A percentile compares a stretch with the other conserved stretches of the same genome.
Conservation (phyloP, 2,113 vertebrate genomes). For the Tachuris rubrigastra region DNA sequence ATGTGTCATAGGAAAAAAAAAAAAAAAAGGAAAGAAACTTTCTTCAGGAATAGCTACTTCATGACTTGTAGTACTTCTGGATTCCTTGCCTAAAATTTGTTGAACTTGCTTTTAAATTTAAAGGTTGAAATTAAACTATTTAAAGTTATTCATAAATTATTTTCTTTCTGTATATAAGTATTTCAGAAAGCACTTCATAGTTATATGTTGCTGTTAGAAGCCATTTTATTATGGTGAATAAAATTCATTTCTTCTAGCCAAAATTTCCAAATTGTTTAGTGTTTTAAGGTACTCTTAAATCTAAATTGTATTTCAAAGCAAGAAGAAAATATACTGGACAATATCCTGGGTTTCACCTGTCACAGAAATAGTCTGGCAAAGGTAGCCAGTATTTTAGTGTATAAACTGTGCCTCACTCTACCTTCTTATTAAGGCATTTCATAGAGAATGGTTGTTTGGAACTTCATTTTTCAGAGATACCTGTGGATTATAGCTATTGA, state of each 20-base stretch:
- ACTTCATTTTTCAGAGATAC: constrained; percentile 27
- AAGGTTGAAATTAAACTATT: neutral
- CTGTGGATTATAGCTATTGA: constrained; percentile 67
- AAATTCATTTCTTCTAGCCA: neutral
- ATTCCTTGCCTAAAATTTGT: neutral
- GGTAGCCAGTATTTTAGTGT: neutral
- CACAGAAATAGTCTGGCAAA: neutral
- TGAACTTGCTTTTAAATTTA: neutral
- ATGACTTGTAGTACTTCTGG: neutral
- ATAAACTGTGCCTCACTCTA: neutral
- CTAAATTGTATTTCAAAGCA: constrained; percentile 2
- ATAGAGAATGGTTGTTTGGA: neutral
- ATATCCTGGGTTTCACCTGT: neutral
- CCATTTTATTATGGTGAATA: neutral
- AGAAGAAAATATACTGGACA: neutral
- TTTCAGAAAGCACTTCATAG: neutral
- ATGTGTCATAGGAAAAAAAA: neutral
- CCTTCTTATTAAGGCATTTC: neutral
- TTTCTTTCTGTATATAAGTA: neutral
- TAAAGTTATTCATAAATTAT: neutral
- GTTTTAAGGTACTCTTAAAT: neutral
- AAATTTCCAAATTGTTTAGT: neutral
- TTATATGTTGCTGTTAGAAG: neutral
- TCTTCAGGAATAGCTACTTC: neutral
- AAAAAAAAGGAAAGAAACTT: neutral